A percentile compares a stretch with the other conserved stretches of the same genome.
Evolutionary conservation across 2,888 invertebrate genomes (phyloP).

Genomic region (Drosophila gaucha): DNA sequence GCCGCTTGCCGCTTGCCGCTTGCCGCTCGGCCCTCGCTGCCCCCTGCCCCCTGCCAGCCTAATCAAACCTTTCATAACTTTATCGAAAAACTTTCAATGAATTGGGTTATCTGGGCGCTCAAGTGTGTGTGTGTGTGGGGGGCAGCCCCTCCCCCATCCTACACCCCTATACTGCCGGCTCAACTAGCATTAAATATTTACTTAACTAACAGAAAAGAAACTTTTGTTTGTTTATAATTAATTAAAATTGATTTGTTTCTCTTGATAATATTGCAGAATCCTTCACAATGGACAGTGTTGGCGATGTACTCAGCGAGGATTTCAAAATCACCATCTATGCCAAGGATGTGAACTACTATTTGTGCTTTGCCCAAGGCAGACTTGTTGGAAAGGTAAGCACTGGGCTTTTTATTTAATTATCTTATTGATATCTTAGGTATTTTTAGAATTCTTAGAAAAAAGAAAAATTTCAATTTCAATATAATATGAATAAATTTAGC

Average conservation of each 20-base stretch:
- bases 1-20: neutral
- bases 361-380: constrained; percentile 81
- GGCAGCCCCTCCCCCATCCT: neutral
- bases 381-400: constrained; percentile 82
- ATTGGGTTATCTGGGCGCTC: constrained; percentile 71
- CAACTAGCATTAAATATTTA: constrained; percentile 44
- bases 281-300: constrained; percentile 81
- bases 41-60: constrained; percentile 30
- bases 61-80: constrained; percentile 75
- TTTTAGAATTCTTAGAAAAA: too few relatives aligned
- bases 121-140: constrained; percentile 43
- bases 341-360: constrained; percentile 80
- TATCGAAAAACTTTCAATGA: constrained; percentile 78
- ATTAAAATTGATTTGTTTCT: constrained; percentile 55
- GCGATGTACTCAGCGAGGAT: constrained; percentile 74
- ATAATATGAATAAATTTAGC: too few relatives aligned
- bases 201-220: constrained; percentile 41
- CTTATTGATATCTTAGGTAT: too few relatives aligned
- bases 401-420: neutral
- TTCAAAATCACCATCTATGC: constrained; percentile 83
- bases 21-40: too few relatives aligned
- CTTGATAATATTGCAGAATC: constrained; percentile 69
- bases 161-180: neutral
- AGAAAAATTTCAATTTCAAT: too few relatives aligned
- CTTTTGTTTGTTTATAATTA: constrained; percentile 64